These are phyloP conservation scores for Festucalex cinctus DNA, from an alignment of 2,113 vertebrate genomes.

Conservation along the genomic window DNA sequence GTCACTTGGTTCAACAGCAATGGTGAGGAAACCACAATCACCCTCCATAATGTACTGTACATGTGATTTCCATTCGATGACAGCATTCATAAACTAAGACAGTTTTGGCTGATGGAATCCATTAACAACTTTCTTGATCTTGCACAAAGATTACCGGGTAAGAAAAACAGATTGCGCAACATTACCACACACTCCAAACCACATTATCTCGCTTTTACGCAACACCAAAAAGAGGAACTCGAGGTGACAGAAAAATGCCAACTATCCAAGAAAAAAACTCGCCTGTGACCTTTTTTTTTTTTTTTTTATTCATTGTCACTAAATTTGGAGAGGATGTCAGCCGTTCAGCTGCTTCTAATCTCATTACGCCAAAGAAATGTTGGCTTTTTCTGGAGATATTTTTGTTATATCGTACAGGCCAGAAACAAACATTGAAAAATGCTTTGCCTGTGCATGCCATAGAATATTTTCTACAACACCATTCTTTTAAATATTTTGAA, in stretches of 20 bases:
- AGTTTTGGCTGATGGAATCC: too few relatives aligned
- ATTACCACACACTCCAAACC: not conserved
- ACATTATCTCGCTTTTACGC: not conserved
- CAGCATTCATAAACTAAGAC: too few relatives aligned
- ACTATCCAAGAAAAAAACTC: not conserved
- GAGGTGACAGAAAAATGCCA: not conserved
- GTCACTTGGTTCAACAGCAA: too few relatives aligned
- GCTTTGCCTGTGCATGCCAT: not conserved
- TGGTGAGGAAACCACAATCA: too few relatives aligned
- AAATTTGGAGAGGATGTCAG: conserved; percentile 2
- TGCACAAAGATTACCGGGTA: not conserved
- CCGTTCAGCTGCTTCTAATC: not conserved
- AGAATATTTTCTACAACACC: not conserved
- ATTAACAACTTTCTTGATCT: too few relatives aligned
- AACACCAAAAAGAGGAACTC: not conserved
- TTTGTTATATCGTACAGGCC: not conserved
- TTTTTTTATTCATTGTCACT: not conserved
- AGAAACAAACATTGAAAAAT: not conserved
- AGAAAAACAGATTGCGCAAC: not conserved
- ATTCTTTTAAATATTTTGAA: not conserved
- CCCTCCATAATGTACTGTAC: too few relatives aligned
- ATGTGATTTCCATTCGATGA: too few relatives aligned
- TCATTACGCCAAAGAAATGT: not conserved
- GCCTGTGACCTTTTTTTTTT: not conserved
- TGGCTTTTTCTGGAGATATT: not conserved